Conservation (phyloP, 2,113 vertebrate genomes). For the Pyxicephalus adspersus region DNA sequence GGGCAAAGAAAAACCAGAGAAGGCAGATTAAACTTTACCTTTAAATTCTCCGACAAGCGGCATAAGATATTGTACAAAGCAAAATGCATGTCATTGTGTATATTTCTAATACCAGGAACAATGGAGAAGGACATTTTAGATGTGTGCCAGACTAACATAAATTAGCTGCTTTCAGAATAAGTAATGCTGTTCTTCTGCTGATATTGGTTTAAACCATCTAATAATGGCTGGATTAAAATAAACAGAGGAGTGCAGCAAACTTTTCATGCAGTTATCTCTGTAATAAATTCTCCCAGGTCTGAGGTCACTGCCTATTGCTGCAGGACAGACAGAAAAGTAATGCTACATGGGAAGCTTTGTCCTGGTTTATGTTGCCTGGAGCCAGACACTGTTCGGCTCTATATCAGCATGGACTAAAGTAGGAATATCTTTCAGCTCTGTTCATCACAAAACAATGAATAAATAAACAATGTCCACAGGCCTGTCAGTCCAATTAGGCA, state of each 20-base stretch:
- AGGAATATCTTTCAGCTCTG: conserved; percentile 82
- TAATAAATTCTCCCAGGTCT: conserved; percentile 60
- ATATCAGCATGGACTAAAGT: conserved; percentile 71
- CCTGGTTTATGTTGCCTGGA: conserved; percentile 74
- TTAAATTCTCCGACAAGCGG: too few relatives aligned
- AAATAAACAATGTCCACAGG: conserved; percentile 81
- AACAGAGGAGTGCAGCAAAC: background rate
- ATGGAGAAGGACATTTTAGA: background rate
- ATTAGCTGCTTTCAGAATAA: background rate
- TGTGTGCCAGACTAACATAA: too few relatives aligned
- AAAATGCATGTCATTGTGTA: too few relatives aligned
- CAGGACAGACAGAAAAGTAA: conserved; percentile 71
- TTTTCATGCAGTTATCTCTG: background rate
- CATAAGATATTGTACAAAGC: too few relatives aligned
- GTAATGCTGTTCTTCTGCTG: background rate
- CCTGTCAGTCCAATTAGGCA: conserved; percentile 86
- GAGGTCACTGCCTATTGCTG: conserved; percentile 73
- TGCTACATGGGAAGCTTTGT: conserved; percentile 85
- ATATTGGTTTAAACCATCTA: background rate
- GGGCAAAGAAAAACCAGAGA: too few relatives aligned
- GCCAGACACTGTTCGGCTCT: conserved; percentile 81
- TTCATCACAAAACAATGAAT: conserved; percentile 84
- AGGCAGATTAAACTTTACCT: too few relatives aligned
- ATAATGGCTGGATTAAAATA: background rate
- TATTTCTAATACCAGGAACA: background rate